Conservation (phyloP, 2,888 invertebrate genomes). For the Xestia c-nigrum region DNA sequence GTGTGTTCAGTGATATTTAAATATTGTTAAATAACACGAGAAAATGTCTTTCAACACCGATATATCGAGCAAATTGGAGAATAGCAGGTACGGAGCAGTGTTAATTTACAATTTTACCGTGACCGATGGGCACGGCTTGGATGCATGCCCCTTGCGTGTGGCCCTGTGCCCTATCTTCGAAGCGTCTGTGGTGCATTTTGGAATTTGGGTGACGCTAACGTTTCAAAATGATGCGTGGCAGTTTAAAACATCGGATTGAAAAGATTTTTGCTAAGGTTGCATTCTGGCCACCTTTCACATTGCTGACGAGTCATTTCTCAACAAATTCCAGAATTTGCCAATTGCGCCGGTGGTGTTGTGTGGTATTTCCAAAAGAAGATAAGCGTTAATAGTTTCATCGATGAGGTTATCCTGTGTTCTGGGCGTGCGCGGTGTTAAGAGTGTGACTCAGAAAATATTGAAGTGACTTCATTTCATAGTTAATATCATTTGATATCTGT, state of each 20-base stretch:
- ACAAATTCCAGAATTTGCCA: conserved; percentile 46
- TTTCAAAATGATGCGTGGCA: conserved; percentile 58
- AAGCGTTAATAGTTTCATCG: conserved; percentile 68
- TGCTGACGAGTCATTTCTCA: conserved; percentile 62
- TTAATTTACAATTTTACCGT: conserved; percentile 68
- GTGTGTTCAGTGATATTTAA: conserved; percentile 90
- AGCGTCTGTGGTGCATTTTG: conserved; percentile 71
- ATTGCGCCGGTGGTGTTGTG: conserved; percentile 16
- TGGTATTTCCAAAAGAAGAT: conserved; percentile 53
- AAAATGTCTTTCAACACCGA: conserved; percentile 90
- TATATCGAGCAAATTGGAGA: conserved; percentile 88
- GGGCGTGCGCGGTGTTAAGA: conserved; percentile 79
- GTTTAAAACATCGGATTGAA: conserved; percentile 29
- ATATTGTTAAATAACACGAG: conserved; percentile 86
- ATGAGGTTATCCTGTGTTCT: conserved; percentile 79
- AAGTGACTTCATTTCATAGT: conserved; percentile 60
- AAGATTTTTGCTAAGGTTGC: conserved; percentile 46
- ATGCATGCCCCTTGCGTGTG: conserved; percentile 71
- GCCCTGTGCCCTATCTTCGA: conserved; percentile 65
- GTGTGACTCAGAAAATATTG: conserved; percentile 64
- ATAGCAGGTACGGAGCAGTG: conserved; percentile 87
- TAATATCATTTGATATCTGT: conserved; percentile 39
- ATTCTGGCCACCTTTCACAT: conserved; percentile 73
- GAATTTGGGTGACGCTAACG: conserved; percentile 55
- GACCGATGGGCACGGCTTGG: conserved; percentile 66